phyloP scores from a whole-genome alignment of 2,888 invertebrate genomes.

The Thereva nobilitata region DNA sequence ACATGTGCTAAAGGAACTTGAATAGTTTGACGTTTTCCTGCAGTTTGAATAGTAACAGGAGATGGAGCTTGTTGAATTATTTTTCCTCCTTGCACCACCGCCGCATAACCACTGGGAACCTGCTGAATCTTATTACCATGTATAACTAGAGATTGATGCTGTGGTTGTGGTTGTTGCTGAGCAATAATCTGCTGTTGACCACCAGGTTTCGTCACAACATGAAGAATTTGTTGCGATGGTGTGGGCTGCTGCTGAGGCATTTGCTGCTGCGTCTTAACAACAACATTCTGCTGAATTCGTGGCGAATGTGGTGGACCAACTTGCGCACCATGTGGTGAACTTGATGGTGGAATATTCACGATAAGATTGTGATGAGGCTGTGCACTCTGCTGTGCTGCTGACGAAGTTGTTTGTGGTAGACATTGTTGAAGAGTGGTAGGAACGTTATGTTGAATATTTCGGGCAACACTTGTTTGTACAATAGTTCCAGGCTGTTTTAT shows the following conservation, averaged over 20 bases:
- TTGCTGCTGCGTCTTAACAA: constrained; percentile 36
- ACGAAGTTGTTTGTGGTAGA: background rate
- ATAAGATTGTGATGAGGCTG: constrained; percentile 46
- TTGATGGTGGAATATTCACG: constrained; percentile 54
- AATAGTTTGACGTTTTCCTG: constrained; percentile 55
- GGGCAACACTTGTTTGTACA: constrained; percentile 33
- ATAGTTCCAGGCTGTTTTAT: constrained; percentile 27
- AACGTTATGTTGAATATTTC: constrained; percentile 17
- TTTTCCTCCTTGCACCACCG: constrained; percentile 36
- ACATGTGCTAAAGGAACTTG: constrained; percentile 59
- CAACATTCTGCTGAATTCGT: constrained; percentile 44
- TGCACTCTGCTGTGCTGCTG: constrained; percentile 40
- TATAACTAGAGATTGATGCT: constrained; percentile 39
- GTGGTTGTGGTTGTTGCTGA: constrained; percentile 44
- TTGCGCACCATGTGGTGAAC: constrained; percentile 47
- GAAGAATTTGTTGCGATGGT: constrained; percentile 28
- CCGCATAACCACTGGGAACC: constrained; percentile 46
- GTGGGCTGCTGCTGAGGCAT: constrained; percentile 42
- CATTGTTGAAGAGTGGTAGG: background rate
- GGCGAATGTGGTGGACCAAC: constrained; percentile 45
- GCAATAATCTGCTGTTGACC: constrained; percentile 40
- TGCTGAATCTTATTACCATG: constrained; percentile 27
- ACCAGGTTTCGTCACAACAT: constrained; percentile 37
- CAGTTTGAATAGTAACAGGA: constrained; percentile 43
- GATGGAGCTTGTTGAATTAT: constrained; percentile 34